Percentiles rank a stretch among this genome's conserved stretches.
These are phyloP conservation scores for Lycocorax pyrrhopterus DNA, from an alignment of 2,113 vertebrate genomes.

Conservation along the genomic window DNA sequence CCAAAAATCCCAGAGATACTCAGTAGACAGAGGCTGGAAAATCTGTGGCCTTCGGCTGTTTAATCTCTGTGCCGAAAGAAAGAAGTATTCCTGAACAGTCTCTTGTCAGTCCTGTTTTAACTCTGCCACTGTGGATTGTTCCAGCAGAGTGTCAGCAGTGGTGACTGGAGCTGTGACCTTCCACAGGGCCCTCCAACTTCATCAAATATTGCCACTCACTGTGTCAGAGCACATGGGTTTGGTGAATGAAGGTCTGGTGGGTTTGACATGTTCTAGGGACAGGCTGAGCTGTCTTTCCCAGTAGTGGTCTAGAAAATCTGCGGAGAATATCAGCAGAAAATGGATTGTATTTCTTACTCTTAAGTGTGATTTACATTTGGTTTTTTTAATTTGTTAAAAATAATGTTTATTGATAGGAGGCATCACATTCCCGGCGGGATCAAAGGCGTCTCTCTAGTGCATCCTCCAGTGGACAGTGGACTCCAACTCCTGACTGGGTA, in stretches of 20 bases:
- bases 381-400: neutral
- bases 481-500: constrained; percentile 91
- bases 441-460: constrained; percentile 81
- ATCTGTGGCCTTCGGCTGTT: neutral
- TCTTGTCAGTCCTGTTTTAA: neutral
- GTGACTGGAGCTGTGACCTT: neutral
- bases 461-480: constrained; percentile 83
- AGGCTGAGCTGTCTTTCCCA: neutral
- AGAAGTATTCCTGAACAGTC: neutral
- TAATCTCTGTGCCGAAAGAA: neutral
- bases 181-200: neutral
- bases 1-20: neutral
- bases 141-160: neutral
- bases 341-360: neutral
- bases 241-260: neutral
- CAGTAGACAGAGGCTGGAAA: neutral
- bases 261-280: neutral
- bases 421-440: constrained; percentile 79
- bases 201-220: neutral
- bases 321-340: neutral
- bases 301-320: neutral
- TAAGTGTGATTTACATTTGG: neutral
- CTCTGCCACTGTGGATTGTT: neutral
- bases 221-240: neutral
- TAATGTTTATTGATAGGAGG: constrained; percentile 73